phyloP scores from a whole-genome alignment of 35 echinoderm and acorn worm species.

The Ophioderma brevispina region DNA sequence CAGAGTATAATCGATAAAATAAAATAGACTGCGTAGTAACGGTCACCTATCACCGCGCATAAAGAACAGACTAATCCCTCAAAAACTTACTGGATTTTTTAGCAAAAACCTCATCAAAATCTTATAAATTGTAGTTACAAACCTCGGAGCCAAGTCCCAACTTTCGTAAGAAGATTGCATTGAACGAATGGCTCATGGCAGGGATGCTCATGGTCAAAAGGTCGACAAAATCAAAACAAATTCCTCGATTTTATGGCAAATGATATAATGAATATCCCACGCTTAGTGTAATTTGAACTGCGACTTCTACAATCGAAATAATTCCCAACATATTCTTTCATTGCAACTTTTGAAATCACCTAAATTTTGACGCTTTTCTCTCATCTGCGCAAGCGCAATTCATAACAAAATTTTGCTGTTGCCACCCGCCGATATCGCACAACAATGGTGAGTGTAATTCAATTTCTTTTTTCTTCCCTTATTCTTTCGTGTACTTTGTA shows the following conservation, averaged over 20 bases:
- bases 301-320: background rate
- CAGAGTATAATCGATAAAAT: too few relatives aligned
- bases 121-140: too few relatives aligned
- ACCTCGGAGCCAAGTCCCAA: too few relatives aligned
- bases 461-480: background rate
- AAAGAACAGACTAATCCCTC: too few relatives aligned
- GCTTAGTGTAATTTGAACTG: background rate
- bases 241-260: background rate
- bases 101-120: too few relatives aligned
- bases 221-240: conserved; percentile 3
- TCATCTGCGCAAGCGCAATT: background rate
- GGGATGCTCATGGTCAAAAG: background rate
- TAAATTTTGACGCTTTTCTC: background rate
- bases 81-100: too few relatives aligned
- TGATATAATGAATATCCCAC: background rate
- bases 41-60: too few relatives aligned
- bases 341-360: background rate
- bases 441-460: background rate
- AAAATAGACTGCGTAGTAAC: too few relatives aligned
- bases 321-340: background rate
- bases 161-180: too few relatives aligned
- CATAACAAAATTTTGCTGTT: conserved; percentile 7
- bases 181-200: too few relatives aligned
- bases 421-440: background rate
- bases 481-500: background rate